Evolutionary conservation across 2,113 vertebrate species (phyloP).

Genomic region (Thinocorus orbignyianus): DNA sequence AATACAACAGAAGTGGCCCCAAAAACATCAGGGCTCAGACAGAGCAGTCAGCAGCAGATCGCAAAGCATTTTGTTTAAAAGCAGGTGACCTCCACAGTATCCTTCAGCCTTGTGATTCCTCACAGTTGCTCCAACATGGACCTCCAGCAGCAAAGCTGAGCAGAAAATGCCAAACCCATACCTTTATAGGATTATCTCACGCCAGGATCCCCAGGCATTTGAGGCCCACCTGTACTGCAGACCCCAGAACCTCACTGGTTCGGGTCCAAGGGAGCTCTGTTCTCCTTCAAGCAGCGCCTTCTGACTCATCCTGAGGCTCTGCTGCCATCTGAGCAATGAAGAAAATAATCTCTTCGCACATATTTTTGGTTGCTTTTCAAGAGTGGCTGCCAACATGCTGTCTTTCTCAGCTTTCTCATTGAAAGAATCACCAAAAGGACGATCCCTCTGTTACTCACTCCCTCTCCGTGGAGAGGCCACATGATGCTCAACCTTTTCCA

Average conservation of each 20-base stretch:
- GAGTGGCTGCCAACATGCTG: background rate
- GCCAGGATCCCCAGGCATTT: background rate
- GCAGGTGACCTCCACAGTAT: fast-evolving
- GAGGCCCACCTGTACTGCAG: fast-evolving
- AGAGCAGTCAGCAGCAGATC: fast-evolving
- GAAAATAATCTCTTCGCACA: background rate
- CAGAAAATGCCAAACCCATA: background rate
- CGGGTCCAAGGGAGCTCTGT: background rate
- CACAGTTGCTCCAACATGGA: background rate
- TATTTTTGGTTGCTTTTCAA: background rate
- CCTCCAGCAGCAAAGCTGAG: background rate
- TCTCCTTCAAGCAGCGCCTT: background rate
- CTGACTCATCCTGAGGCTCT: background rate
- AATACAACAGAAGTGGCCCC: background rate
- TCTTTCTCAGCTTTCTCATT: background rate
- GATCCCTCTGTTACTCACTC: background rate
- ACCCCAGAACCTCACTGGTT: background rate
- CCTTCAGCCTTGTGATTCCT: background rate
- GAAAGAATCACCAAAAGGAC: background rate
- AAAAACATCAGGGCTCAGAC: background rate
- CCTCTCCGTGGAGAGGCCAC: fast-evolving
- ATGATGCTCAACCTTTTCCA: background rate
- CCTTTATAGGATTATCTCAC: background rate
- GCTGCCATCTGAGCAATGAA: background rate
- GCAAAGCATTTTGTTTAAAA: background rate